Base-by-base conservation (phyloP, 2,797 vertebrate genomes). In the Huso huso region DNA sequence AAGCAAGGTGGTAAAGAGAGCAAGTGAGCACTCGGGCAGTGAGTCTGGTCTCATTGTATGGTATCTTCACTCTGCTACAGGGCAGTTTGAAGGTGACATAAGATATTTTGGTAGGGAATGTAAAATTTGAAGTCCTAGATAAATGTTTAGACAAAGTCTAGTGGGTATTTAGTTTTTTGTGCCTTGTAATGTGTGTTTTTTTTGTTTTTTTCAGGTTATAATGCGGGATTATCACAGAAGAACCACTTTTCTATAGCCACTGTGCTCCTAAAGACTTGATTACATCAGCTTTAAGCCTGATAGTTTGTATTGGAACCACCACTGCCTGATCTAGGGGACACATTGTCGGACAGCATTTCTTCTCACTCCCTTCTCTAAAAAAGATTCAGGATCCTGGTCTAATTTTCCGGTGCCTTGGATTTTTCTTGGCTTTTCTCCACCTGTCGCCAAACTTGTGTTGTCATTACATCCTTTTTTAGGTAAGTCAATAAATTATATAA, bases 201-300 rank as follows among this genome's bases (percentile, higher is more conserved):
- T 49, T 79, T 86, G 70, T 70, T 73, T 77, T 49, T 79, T 86
- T 62, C 78, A 98, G 96, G 86, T 93, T 95, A 94, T 92, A 88
- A 95, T 93, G 93, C 89, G 93, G 77, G 87, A 93, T 86, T 91
- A 93, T 88, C 90, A 93, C 87, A 95, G 93, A 93, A 97, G 93
- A 96, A 91, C 89, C 88, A 90, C 90, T 75, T 89, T 87, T 94
- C 94, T 98, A 95, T 98, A 97, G 95, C 95, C 95, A 88, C 89
- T 85, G 89, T 88, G 87, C 86, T 87, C 80, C 78, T 77, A 78
- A 90, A 94, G 92, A 96, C 93, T 93, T 89, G 84, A 90, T 95
- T 94, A 93, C 92, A 92, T 94, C 94, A 90, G 87, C 92, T 94
- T 93, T 86, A 93, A 95, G 94, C 94, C 95, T 98, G 94, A 84